Conservation (phyloP, 2,113 vertebrate species). For the Dolichallabes microphthalmus region DNA sequence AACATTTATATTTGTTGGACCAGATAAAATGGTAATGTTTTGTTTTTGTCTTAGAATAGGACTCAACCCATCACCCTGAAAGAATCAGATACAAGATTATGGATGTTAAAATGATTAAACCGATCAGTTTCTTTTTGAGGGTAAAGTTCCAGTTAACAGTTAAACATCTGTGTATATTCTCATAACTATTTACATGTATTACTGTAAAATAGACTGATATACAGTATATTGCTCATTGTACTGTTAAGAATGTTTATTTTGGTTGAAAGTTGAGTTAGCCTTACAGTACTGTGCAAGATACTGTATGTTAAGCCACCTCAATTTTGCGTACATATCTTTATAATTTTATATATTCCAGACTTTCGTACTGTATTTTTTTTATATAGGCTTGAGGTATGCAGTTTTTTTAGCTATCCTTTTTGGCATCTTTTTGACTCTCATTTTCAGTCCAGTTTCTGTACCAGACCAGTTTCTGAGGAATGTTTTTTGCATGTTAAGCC, state of each 20-base stretch:
- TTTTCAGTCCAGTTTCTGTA: too few relatives aligned
- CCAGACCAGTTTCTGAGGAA: too few relatives aligned
- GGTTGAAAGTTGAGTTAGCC: not conserved
- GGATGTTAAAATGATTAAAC: not conserved
- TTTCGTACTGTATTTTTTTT: too few relatives aligned
- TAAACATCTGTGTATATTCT: not conserved
- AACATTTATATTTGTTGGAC: not conserved
- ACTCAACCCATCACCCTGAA: not conserved
- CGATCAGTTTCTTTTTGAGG: not conserved
- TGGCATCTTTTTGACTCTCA: too few relatives aligned
- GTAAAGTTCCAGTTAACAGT: not conserved
- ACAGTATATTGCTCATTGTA: not conserved
- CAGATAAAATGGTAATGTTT: not conserved
- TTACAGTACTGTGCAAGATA: too few relatives aligned
- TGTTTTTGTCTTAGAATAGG: not conserved
- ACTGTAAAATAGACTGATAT: not conserved
- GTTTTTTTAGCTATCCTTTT: too few relatives aligned
- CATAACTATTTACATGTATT: not conserved
- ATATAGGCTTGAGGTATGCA: too few relatives aligned
- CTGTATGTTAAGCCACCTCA: too few relatives aligned
- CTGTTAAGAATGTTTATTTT: not conserved
- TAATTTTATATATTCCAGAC: too few relatives aligned
- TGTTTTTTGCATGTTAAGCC: too few relatives aligned
- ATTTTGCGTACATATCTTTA: too few relatives aligned
- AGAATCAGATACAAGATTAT: not conserved